A percentile compares a stretch with the other conserved stretches of the same genome.
These are phyloP conservation scores for Orchestia grillus DNA, from an alignment of 1,140 invertebrate genomes.

Conservation along the genomic window DNA sequence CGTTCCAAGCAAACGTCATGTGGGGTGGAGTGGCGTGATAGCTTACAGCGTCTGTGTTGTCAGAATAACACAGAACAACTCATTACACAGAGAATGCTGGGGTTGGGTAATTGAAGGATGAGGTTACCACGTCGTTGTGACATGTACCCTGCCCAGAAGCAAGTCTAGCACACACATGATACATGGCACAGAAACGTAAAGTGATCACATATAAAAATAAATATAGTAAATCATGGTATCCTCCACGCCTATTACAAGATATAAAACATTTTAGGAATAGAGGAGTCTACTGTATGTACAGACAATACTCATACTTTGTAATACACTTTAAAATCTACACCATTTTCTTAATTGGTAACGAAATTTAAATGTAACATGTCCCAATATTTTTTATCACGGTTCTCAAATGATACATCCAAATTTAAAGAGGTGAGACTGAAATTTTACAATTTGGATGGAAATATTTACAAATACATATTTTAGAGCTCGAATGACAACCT, in stretches of 20 bases:
- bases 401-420: neutral
- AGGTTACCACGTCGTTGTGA: neutral
- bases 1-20: neutral
- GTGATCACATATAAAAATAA: constrained; percentile 54
- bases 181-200: constrained; percentile 54
- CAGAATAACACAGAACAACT: neutral
- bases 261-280: constrained; percentile 47
- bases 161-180: neutral
- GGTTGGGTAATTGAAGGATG: neutral
- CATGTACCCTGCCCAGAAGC: neutral
- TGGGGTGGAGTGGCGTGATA: neutral
- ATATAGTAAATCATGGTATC: constrained; percentile 54
- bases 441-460: neutral
- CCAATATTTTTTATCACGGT: constrained; percentile 3
- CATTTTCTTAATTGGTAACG: neutral
- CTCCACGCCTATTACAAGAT: constrained; percentile 40
- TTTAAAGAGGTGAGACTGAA: neutral
- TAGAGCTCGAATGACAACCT: neutral
- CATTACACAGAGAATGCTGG: neutral
- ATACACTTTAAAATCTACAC: constrained; percentile 19
- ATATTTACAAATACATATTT: constrained; percentile 23
- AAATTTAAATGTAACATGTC: neutral
- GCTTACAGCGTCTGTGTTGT: neutral
- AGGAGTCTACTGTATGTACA: constrained; percentile 24
- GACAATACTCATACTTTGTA: constrained; percentile 24